Evolutionary conservation across 2,888 invertebrate species (phyloP), one percentile per base, ranked within the genome.

Genomic region (Morinoia aosen): DNA sequence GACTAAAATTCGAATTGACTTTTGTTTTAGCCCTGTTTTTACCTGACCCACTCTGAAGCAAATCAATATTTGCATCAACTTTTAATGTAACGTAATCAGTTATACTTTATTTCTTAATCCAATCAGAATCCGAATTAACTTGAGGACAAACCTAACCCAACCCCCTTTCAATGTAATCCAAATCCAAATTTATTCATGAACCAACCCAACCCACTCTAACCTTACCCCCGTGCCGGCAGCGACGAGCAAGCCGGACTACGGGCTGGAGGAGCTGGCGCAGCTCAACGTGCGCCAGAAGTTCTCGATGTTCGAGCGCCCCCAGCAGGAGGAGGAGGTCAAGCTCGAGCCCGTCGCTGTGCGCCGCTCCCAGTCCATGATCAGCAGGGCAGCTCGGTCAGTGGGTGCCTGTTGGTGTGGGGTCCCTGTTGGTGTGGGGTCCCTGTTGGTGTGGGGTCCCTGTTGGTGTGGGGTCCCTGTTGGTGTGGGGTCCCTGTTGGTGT

Each of bases 271-370:
- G 97, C 97, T 99, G 95, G 98, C 93, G 40, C 98, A 98, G 96
- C 97, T 99, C 96, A 98, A 99, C 97, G 98, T 99, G 25, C 98
- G 98, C 97, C 98, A 98, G 61, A 98, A 98, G 96, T 99, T 98
- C 97, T 98, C 98, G 97, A 98, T 98, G 97, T 99, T 99, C 97
- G 98, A 99, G 97, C 96, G 95, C 25, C 98, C 98, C 96, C 98
- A 97, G 33, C 97, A 97, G 91, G 97, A 97, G 91, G 97, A 97
- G 96, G 98, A 98, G 96, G 97, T 97, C 96, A 97, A n/a, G 90
- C 97, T 97, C 57, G 97, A 98, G 91, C 97, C 97, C 96, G 97
- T 98, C 96, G 97, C 97, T 95, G 98, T 98, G 56, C 98, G 98
- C 97, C 97, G 98, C 96, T 98, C 98, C 96, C 98, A 98, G 58